Base-by-base conservation (phyloP, 2,113 vertebrate species). In the Chunga burmeisteri region DNA sequence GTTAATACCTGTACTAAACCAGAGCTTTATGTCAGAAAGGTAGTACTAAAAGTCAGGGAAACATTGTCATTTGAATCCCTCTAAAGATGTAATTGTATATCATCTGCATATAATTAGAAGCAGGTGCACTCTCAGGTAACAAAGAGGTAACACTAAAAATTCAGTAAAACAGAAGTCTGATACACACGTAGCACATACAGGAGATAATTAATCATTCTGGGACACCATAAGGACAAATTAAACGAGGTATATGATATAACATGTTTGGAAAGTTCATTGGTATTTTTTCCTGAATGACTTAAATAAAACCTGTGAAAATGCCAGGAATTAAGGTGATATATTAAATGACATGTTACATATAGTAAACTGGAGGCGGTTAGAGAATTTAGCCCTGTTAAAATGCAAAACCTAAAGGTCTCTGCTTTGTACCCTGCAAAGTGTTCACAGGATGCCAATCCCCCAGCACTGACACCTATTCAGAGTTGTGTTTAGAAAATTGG, bases 31-130 rank as follows among this genome's bases (percentile, higher is more conserved):
- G 50, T 63, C 65, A 97, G 22, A 52, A 90, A 95, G 10, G 91
- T 52, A 82, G 61, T 58, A 34, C 19, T 82, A 72, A 88, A 73
- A 92, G 26, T 75, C 63, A 88, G 29, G 52, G 27, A 61, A 92
- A 49, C 19, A 46, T 30, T 86, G 81, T 68, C 17, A 63, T 55
- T 42, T 53, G 38, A 79, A 77, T 59, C 18, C 40, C 47, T 78
- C 67, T 61, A 62, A 87, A 86, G 81, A 63, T 56, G 30, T 86
- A 81, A 84, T 59, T 59, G 53, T 86, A 55, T 73, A 66, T 67
- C 47, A 81, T 97, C 86, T 90, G 65, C 85, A 81, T 83, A 80
- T 59, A 68, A 95, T 94, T 86, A 91, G 42, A 36, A 92, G 61
- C 92, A 96, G 86, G 86, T 93, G 88, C 27, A 27, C 10, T 91